Evolutionary conservation across 2,797 vertebrate genomes (phyloP).

Genomic region (Somateria mollissima): DNA sequence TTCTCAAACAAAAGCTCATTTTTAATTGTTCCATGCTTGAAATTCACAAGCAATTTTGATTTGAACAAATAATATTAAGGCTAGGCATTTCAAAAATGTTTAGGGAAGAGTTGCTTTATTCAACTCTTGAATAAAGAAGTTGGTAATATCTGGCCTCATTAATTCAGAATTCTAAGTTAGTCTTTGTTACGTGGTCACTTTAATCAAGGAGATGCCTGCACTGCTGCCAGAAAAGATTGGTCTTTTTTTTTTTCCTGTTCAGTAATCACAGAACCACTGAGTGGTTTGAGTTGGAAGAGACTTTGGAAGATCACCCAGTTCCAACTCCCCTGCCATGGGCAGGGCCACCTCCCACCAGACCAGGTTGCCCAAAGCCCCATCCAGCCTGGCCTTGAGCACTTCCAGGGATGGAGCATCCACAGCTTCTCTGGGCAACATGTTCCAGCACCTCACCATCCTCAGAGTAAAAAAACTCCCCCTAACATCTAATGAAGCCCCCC

Average conservation of each 20-base stretch:
- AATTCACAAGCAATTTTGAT: neutral
- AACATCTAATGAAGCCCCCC: too few species aligned
- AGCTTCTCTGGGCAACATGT: too few species aligned
- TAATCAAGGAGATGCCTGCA: neutral
- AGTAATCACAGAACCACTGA: too few species aligned
- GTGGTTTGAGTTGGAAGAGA: too few species aligned
- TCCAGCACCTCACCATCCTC: too few species aligned
- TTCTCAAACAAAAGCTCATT: neutral
- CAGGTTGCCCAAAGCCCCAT: too few species aligned
- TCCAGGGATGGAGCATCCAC: too few species aligned
- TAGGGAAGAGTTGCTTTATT: neutral
- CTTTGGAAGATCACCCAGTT: too few species aligned
- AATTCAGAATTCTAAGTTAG: neutral
- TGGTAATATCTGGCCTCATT: neutral
- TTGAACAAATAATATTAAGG: neutral
- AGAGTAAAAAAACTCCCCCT: too few species aligned
- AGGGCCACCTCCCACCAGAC: too few species aligned
- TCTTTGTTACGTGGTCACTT: neutral
- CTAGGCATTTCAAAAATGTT: neutral
- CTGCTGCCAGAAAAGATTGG: neutral
- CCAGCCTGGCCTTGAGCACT: too few species aligned
- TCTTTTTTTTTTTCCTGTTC: neutral
- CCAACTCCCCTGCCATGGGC: too few species aligned
- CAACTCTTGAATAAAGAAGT: neutral
- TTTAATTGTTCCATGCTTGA: neutral